phyloP scores from a whole-genome alignment of 2,113 vertebrate species.

The Ginglymostoma cirratum region DNA sequence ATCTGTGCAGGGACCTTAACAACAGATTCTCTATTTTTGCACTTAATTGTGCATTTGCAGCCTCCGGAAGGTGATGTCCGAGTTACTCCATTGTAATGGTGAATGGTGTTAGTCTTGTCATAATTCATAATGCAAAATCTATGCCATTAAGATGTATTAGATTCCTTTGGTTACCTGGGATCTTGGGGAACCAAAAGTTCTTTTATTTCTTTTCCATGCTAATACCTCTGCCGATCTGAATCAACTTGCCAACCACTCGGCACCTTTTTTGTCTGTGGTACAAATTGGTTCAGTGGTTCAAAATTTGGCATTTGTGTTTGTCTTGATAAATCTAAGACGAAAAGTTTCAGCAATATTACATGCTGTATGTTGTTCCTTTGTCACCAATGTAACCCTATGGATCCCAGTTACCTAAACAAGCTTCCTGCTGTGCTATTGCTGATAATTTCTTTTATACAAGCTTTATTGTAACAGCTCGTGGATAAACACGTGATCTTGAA shows the following conservation, averaged over 20 bases:
- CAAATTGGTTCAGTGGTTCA: too few relatives aligned
- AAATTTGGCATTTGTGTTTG: too few relatives aligned
- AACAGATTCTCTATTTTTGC: not conserved
- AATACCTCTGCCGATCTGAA: too few relatives aligned
- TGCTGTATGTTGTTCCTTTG: not conserved
- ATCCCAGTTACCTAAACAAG: not conserved
- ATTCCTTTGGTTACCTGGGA: not conserved
- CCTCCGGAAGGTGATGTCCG: not conserved
- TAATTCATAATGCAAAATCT: not conserved
- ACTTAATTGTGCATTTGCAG: not conserved
- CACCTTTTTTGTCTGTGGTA: too few relatives aligned
- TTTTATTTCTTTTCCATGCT: too few relatives aligned
- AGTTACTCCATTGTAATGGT: not conserved
- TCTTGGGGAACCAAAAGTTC: too few relatives aligned
- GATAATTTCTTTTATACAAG: not conserved
- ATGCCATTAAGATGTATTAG: not conserved
- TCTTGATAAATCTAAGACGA: too few relatives aligned
- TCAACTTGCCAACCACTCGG: too few relatives aligned
- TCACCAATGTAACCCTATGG: not conserved
- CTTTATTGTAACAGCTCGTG: too few relatives aligned
- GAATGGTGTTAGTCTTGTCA: not conserved
- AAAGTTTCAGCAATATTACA: too few relatives aligned
- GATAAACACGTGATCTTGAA: not conserved
- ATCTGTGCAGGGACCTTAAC: not conserved
- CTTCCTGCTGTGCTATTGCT: not conserved